A percentile compares a stretch with the other conserved stretches of the same genome.
These are phyloP conservation scores for Corynorhinus townsendii DNA, from an alignment of 2,113 vertebrate genomes.

Conservation along the genomic window DNA sequence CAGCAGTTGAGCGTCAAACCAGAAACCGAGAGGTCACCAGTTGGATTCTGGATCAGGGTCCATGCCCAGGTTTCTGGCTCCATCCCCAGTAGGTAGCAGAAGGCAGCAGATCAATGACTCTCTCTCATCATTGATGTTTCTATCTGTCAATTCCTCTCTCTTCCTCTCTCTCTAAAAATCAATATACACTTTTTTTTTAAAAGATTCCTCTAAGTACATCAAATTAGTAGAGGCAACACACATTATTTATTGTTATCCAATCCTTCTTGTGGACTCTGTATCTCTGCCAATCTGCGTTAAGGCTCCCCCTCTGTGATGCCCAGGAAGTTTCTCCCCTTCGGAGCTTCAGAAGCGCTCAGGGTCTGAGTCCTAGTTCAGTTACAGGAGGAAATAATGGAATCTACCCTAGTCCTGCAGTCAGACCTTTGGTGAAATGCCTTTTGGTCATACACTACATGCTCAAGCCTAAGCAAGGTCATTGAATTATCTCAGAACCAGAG, in stretches of 20 bases:
- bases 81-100: no score
- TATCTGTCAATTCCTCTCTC: no score
- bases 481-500: not conserved
- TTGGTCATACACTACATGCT: not conserved
- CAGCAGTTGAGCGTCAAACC: no score
- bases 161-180: no score
- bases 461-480: not conserved
- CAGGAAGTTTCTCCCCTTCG: not conserved
- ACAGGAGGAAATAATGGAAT: not conserved
- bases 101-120: no score
- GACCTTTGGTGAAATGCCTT: not conserved
- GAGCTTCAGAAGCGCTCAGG: not conserved
- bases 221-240: not conserved
- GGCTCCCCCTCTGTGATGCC: not conserved
- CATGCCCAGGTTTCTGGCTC: no score
- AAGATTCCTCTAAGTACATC: not conserved
- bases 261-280: not conserved
- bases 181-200: no score
- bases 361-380: not conserved
- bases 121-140: no score
- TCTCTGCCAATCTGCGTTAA: not conserved
- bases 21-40: no score
- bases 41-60: no score
- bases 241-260: not conserved
- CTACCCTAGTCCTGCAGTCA: not conserved